phyloP scores from a whole-genome alignment of 2,113 vertebrate genomes.

The Protobothrops mucrosquamatus region DNA sequence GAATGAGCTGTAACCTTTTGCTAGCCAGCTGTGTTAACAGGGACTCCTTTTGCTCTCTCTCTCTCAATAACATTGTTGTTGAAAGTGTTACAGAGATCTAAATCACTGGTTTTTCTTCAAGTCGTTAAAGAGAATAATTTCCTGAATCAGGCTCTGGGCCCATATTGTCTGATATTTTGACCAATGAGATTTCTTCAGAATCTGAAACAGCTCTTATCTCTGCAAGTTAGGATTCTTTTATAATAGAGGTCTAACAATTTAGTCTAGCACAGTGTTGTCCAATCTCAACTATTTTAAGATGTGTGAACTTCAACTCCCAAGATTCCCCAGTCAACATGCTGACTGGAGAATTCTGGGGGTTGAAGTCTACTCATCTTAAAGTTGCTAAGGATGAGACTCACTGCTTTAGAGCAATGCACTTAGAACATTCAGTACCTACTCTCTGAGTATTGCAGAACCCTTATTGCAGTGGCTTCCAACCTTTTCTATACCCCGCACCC shows the following conservation, averaged over 20 bases:
- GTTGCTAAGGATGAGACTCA: neutral
- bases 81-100: neutral
- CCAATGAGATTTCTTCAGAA: neutral
- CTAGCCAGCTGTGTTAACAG: neutral
- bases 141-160: neutral
- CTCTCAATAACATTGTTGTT: accelerated
- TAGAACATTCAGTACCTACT: neutral
- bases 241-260: neutral
- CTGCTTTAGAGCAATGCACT: neutral
- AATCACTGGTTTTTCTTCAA: neutral
- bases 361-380: neutral
- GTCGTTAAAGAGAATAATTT: neutral
- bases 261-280: neutral
- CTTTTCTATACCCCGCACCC: no score
- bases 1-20: neutral
- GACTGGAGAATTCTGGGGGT: neutral
- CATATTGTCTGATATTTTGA: neutral
- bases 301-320: neutral
- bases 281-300: neutral
- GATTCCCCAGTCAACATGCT: neutral
- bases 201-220: neutral
- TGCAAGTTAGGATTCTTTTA: neutral
- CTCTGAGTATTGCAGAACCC: neutral
- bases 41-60: slow-evolving; percentile 1
- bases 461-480: neutral